Base-by-base conservation (phyloP, 2,113 vertebrate genomes). In the Lethenteron camtschaticum region DNA sequence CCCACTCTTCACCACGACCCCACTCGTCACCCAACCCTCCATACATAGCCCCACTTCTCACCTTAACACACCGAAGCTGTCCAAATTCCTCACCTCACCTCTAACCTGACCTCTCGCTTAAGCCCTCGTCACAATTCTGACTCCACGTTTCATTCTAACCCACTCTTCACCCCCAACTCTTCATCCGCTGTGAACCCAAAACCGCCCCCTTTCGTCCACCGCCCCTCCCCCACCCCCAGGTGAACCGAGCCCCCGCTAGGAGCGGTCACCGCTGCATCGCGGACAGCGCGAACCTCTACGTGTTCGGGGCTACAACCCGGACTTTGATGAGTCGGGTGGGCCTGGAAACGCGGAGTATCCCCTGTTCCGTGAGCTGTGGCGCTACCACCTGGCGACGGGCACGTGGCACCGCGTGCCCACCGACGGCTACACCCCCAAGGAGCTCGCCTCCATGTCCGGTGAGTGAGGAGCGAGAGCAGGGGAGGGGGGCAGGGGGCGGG, bases 381-480 rank as follows among this genome's bases (percentile, higher is more conserved):
- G 85, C 74, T 99, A 91, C 76, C 87, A 95, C 80, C 96, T 96
- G 63, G 89, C 90, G 57, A 96, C 90, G 2, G 86, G 86, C 75
- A 84, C 84, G 57, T 99, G 94, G 94, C 87, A 96, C 75, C 92
- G 94, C 77, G 87, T 99, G 78, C 84, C 80, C 74, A 99, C 94
- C 1, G 88, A 96, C 56, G 94, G 94, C 69, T 95, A 88, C 77
- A 95, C 96, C 87, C 94, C 94, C 73, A 87, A 87, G 55, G 94
- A 99, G 59, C 74, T 99, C 71, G 94, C 94, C 2, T 99, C 94
- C 58, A 99, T 99, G 94, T 99, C 94, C 81, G 86, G 92, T 96
- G 76, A 74, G 84, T 85, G 71, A n/a, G 41, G 41, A 41, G 41
- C 6, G 41, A 41, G 41, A 41, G 41, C 41, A 41, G 41, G 41